A percentile compares a stretch with the other conserved stretches of the same genome.
Evolutionary conservation across 2,888 invertebrate species (phyloP).

Genomic region (Operophtera brumata): DNA sequence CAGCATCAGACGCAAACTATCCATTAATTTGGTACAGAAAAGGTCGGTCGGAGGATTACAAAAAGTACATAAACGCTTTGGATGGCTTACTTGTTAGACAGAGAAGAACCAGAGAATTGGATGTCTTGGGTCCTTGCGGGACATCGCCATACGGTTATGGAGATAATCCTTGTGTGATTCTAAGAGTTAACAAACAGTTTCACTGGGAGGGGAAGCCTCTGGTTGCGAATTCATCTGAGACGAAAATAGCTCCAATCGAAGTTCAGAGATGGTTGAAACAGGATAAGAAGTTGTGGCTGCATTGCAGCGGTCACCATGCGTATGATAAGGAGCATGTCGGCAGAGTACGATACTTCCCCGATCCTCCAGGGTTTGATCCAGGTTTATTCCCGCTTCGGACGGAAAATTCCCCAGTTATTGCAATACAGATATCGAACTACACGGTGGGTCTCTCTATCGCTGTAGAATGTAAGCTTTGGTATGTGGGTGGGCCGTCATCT

Average conservation of each 20-base stretch:
- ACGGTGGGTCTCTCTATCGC: slow-evolving; percentile 60
- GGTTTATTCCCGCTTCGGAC: slow-evolving; percentile 50
- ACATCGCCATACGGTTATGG: slow-evolving; percentile 64
- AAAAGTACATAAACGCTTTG: slow-evolving; percentile 58
- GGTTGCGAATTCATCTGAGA: slow-evolving; percentile 39
- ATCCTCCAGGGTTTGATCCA: slow-evolving; percentile 68
- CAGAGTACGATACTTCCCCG: slow-evolving; percentile 59
- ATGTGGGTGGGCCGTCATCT: slow-evolving; percentile 54
- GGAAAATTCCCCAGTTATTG: slow-evolving; percentile 54
- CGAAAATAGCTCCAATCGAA: slow-evolving; percentile 44
- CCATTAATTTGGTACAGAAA: slow-evolving; percentile 64
- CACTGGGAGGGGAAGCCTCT: slow-evolving; percentile 62
- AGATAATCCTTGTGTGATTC: slow-evolving; percentile 58
- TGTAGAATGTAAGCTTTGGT: slow-evolving; percentile 66
- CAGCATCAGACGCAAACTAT: slow-evolving; percentile 44
- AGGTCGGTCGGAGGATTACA: slow-evolving; percentile 45
- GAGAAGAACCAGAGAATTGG: slow-evolving; percentile 43
- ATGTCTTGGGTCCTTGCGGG: slow-evolving; percentile 61
- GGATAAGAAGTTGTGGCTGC: slow-evolving; percentile 56
- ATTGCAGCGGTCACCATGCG: slow-evolving; percentile 58
- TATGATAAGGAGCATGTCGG: slow-evolving; percentile 69
- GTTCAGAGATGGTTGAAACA: slow-evolving; percentile 53
- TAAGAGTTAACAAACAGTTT: slow-evolving; percentile 63
- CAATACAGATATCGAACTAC: slow-evolving; percentile 62
- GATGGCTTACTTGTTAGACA: slow-evolving; percentile 46